Percentiles rank a stretch among this genome's conserved stretches.
These are phyloP conservation scores for Bombus polaris DNA, from an alignment of 1,140 invertebrate species.

Conservation along the genomic window DNA sequence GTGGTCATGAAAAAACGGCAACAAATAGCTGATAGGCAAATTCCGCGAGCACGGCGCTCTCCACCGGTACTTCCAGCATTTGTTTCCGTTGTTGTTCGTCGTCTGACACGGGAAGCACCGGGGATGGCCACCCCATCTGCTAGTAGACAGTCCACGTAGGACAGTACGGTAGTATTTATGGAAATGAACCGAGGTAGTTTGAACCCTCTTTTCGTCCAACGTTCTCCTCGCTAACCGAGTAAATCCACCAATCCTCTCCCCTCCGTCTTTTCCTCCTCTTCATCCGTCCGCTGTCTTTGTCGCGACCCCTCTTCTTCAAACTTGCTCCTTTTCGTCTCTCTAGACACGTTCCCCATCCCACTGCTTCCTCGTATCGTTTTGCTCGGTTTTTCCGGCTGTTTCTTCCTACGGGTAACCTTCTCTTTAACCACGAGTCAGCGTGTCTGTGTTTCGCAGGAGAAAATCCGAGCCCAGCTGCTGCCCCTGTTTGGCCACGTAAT, in stretches of 20 bases:
- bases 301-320: neutral
- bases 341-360: conserved; percentile 3
- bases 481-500: conserved; percentile 78
- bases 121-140: conserved; percentile 21
- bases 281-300: neutral
- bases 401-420: neutral
- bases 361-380: conserved; percentile 25
- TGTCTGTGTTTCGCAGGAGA: conserved; percentile 44
- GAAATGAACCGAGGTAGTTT: conserved; percentile 79
- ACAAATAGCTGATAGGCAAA: conserved; percentile 38
- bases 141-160: conserved; percentile 50
- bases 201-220: conserved; percentile 70
- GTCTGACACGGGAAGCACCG: neutral
- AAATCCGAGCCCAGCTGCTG: conserved; percentile 66
- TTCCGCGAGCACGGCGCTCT: neutral
- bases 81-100: conserved; percentile 5
- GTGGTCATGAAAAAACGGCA: neutral
- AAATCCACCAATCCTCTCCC: neutral
- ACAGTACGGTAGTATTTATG: conserved; percentile 76
- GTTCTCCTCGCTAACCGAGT: conserved; percentile 30
- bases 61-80: neutral
- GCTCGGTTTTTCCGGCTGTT: conserved; percentile 17
- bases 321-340: neutral
- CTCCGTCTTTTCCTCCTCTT: conserved; percentile 35
- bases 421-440: neutral